phyloP scores from a whole-genome alignment of 2,113 vertebrate genomes.

The Xenopus tropicalis region DNA sequence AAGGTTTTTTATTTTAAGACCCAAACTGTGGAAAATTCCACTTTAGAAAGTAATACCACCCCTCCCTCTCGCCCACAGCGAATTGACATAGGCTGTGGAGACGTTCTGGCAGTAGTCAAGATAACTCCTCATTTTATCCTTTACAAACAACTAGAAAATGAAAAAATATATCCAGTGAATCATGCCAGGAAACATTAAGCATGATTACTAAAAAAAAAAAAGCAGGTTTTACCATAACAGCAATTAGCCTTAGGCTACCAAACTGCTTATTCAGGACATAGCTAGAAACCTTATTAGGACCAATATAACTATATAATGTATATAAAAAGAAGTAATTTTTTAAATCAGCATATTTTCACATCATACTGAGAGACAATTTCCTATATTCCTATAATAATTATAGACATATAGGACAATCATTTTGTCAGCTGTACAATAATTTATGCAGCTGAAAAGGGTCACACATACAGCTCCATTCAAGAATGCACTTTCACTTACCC shows the following conservation, averaged over 20 bases:
- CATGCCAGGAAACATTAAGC: not conserved
- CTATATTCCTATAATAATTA: too few relatives aligned
- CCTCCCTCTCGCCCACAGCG: not conserved
- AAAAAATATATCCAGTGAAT: not conserved
- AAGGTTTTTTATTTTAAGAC: not conserved
- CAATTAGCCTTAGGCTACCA: not conserved
- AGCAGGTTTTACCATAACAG: not conserved
- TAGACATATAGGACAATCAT: too few relatives aligned
- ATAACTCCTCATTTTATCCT: not conserved
- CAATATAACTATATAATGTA: too few relatives aligned
- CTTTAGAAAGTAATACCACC: not conserved
- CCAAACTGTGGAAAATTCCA: not conserved
- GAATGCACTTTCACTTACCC: constrained; percentile 79
- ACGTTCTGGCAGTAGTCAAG: not conserved
- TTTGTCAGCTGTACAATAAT: too few relatives aligned
- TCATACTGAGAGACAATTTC: too few relatives aligned
- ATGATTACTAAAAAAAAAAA: not conserved
- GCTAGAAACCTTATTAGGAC: too few relatives aligned
- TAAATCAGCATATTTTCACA: too few relatives aligned
- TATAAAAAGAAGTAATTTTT: too few relatives aligned
- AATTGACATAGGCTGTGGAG: not conserved
- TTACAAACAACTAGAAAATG: not conserved
- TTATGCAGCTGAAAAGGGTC: too few relatives aligned
- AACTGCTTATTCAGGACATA: too few relatives aligned
- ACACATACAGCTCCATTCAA: not conserved